Conservation (phyloP, 2,888 invertebrate genomes). For the Noctua janthina region DNA sequence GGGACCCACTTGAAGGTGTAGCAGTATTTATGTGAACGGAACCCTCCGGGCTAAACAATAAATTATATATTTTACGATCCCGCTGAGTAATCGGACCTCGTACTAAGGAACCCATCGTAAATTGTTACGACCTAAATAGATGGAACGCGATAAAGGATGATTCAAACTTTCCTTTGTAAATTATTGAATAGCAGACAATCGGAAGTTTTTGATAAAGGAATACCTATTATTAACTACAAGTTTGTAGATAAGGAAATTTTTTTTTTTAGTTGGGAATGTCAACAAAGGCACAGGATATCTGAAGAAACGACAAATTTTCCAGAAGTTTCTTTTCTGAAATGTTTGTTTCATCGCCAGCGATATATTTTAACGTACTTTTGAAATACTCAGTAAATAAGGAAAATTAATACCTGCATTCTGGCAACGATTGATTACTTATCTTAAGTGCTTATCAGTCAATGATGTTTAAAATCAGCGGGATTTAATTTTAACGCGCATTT, state of each 20-base stretch:
- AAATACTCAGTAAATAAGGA: neutral
- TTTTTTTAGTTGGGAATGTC: no score
- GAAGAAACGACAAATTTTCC: neutral
- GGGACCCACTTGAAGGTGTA: constrained; percentile 73
- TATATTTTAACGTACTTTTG: neutral
- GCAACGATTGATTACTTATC: neutral
- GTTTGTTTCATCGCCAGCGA: neutral
- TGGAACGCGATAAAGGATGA: constrained; percentile 72
- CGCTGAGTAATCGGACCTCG: constrained; percentile 83
- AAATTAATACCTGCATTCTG: neutral
- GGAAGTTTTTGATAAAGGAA: constrained; percentile 27
- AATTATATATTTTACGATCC: constrained; percentile 87
- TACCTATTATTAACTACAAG: neutral
- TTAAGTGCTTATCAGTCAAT: neutral
- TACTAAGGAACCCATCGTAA: constrained; percentile 78
- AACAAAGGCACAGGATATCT: neutral
- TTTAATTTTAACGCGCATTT: neutral
- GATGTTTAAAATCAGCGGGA: neutral
- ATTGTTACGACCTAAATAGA: constrained; percentile 79
- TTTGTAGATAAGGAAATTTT: neutral
- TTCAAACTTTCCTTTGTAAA: constrained; percentile 66
- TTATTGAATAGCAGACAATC: constrained; percentile 46
- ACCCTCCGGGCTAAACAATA: constrained; percentile 73
- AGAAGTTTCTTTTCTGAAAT: neutral
- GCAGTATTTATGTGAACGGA: constrained; percentile 77